A percentile compares a stretch with the other conserved stretches of the same genome.
phyloP scores from a whole-genome alignment of 2,797 vertebrate species.

The Chromis chromis region DNA sequence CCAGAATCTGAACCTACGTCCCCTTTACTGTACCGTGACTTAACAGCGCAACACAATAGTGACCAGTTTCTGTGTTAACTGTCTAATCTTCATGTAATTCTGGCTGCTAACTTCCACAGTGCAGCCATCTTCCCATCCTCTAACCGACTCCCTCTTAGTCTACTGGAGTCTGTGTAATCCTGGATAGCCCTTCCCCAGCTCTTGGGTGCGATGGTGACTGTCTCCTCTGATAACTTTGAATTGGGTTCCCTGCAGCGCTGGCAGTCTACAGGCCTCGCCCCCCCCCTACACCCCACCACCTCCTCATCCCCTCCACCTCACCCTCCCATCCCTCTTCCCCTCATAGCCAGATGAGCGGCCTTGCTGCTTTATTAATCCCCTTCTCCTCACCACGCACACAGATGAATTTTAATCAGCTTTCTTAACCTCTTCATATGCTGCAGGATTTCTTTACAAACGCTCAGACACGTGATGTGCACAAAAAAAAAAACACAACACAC shows the following conservation, averaged over 20 bases:
- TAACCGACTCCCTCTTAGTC: slow-evolving; percentile 43
- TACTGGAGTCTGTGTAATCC: slow-evolving; percentile 68
- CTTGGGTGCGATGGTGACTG: slow-evolving; percentile 75
- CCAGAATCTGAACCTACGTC: no score
- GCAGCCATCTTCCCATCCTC: slow-evolving; percentile 14
- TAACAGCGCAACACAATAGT: not conserved
- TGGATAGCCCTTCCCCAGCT: slow-evolving; percentile 62
- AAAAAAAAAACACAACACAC: slow-evolving; percentile 30
- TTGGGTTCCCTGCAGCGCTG: slow-evolving; percentile 74
- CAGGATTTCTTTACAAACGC: slow-evolving; percentile 78
- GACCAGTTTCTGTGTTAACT: slow-evolving; percentile 31
- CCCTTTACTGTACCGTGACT: not conserved
- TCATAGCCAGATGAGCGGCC: slow-evolving; percentile 73
- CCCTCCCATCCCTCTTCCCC: slow-evolving; percentile 17
- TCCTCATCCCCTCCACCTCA: not conserved
- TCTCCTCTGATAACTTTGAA: slow-evolving; percentile 82
- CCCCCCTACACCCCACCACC: no score
- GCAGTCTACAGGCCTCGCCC: slow-evolving; percentile 56
- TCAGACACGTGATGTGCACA: slow-evolving; percentile 62
- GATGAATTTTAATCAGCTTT: slow-evolving; percentile 86
- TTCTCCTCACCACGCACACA: slow-evolving; percentile 81
- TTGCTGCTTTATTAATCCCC: slow-evolving; percentile 83
- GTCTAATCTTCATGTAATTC: slow-evolving; percentile 37
- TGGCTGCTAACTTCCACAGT: slow-evolving; percentile 40
- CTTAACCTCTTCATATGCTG: slow-evolving; percentile 77